Conservation (phyloP, 2,113 vertebrate species). For the Cyanoramphus novaezelandiae region DNA sequence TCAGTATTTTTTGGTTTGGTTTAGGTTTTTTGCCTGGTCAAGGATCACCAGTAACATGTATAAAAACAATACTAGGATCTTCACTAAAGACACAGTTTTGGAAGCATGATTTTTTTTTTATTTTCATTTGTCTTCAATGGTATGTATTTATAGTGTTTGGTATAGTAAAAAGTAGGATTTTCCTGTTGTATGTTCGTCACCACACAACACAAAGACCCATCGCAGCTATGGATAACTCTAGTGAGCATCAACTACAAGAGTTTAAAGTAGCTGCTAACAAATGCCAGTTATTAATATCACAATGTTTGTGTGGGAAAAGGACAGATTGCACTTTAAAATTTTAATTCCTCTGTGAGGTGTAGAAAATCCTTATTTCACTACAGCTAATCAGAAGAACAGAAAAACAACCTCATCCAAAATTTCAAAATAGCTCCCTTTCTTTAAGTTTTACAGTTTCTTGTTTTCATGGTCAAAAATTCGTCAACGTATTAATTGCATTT, state of each 20-base stretch:
- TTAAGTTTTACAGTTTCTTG: background rate
- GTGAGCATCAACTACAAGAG: background rate
- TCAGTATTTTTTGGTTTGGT: background rate
- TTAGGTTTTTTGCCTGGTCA: background rate
- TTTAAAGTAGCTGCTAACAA: background rate
- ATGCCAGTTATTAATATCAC: background rate
- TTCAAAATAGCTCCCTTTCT: background rate
- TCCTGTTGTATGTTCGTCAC: background rate
- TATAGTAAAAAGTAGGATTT: background rate
- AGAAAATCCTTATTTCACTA: background rate
- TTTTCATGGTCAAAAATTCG: background rate
- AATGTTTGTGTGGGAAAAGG: background rate
- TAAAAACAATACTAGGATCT: background rate
- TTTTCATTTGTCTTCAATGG: background rate
- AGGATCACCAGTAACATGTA: background rate
- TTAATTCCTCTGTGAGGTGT: background rate
- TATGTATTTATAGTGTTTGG: background rate
- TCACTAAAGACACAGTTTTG: background rate
- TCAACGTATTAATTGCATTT: background rate
- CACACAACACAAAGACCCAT: background rate
- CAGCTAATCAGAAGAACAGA: background rate
- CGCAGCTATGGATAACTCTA: background rate
- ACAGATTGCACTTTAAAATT: background rate
- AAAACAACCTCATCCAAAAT: background rate
- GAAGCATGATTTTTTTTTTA: background rate